A percentile compares a stretch with the other conserved stretches of the same genome.
Evolutionary conservation across 2,113 vertebrate genomes (phyloP).

Genomic region (Motacilla tschutschensis): DNA sequence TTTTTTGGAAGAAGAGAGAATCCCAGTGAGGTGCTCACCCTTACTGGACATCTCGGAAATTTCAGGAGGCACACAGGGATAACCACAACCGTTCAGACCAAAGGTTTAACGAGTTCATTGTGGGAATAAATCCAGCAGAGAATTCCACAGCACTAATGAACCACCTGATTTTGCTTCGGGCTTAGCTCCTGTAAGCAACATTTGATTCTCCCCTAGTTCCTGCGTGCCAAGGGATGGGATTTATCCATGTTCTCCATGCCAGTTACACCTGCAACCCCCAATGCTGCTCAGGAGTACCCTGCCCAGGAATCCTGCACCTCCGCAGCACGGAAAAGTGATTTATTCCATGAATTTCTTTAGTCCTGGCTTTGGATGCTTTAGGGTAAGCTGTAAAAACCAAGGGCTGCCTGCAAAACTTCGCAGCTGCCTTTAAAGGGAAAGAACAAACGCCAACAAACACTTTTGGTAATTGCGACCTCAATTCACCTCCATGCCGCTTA

Average conservation of each 20-base stretch:
- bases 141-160: not conserved
- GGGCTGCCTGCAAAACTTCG: not conserved
- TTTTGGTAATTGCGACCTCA: not conserved
- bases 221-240: not conserved
- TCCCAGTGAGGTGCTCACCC: not conserved
- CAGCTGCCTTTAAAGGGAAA: not conserved
- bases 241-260: rapidly evolving
- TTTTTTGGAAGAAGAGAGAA: not conserved
- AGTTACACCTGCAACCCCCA: not conserved
- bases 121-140: not conserved
- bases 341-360: not conserved
- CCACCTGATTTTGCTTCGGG: not conserved
- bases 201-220: not conserved
- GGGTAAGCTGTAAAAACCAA: not conserved
- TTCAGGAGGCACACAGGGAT: not conserved
- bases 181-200: not conserved
- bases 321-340: not conserved
- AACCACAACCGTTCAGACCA: not conserved
- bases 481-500: not conserved
- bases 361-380: not conserved
- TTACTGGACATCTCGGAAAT: not conserved
- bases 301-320: not conserved
- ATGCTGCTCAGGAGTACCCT: not conserved
- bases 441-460: not conserved
- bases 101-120: not conserved